phyloP scores from a whole-genome alignment of 2,888 invertebrate genomes.

The Strigamia maritima region DNA sequence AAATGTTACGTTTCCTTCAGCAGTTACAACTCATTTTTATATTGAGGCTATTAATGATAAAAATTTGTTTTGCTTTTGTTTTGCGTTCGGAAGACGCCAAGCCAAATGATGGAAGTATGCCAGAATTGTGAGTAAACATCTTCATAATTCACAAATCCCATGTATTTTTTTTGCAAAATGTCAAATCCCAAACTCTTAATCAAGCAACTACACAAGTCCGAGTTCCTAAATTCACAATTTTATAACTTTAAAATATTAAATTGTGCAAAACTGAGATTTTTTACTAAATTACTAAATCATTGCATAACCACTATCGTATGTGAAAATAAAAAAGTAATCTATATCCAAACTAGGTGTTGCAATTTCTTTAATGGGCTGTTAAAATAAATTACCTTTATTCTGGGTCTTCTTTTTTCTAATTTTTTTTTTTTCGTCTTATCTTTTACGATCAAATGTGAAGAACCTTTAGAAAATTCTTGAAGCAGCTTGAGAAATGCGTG shows the following conservation, averaged over 20 bases:
- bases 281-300: too few relatives aligned
- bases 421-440: slow-evolving; percentile 46
- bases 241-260: too few relatives aligned
- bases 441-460: slow-evolving; percentile 66
- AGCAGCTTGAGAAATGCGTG: slow-evolving; percentile 89
- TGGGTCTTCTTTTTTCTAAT: slow-evolving; percentile 53
- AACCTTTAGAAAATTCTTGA: slow-evolving; percentile 61
- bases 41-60: neutral
- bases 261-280: too few relatives aligned
- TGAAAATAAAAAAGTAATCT: too few relatives aligned
- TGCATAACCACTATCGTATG: too few relatives aligned
- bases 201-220: too few relatives aligned
- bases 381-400: neutral
- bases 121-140: neutral
- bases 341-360: too few relatives aligned
- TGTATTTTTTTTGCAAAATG: neutral
- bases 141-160: neutral
- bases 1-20: too few relatives aligned
- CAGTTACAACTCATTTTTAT: too few relatives aligned
- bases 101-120: neutral
- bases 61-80: slow-evolving; percentile 5
- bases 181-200: too few relatives aligned
- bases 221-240: too few relatives aligned
- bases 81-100: neutral
- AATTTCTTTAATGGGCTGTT: neutral